Evolutionary conservation across 2,113 vertebrate species (phyloP), one percentile per base, ranked within the genome.

Genomic region (Ptilonorhynchus violaceus): DNA sequence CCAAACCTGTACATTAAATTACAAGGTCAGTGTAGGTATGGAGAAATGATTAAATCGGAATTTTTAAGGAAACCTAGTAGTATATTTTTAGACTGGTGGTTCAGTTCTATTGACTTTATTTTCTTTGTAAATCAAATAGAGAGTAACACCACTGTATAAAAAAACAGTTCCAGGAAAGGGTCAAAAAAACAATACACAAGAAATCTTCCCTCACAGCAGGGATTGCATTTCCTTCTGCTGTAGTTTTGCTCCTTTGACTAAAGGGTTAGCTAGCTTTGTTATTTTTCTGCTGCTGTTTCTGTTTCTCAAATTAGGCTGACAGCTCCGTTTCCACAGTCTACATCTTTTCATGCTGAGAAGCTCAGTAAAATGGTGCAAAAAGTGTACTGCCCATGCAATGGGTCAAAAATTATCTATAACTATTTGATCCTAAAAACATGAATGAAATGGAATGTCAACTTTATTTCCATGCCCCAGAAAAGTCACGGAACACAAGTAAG

Each of bases 201-300:
- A 80, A 91, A 72, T n/a, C 23, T 24, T 76, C 8, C 49, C 11
- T 85, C 89, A 39, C 86, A 94, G 84, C 91, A 88, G 86, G 91
- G 35, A 37, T 11, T 79, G 41, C 28, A 30, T 82, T 91, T 82
- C 39, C 28, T 77, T 53, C 76, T 88, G 64, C 63, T 96, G 49
- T 73, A 85, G 42, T 82, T 94, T 66, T 42, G 20, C 30, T 91
- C 58, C 37, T 89, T 95, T 89, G 75, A 96, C 81, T 88, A 81
- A 91, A 88, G 46, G n/a, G 74, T 88, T 91, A 92, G 80, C 52
- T 80, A 11, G 62, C 39, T 85, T 50, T 94, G 84, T 74, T 89
- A 76, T 89, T 96, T 93, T 97, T 89, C 70, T 93, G 84, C 93
- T 93, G 85, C 49, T 93, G 52, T 88, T 92, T 80, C 70, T 92